Conservation (phyloP, 2,113 vertebrate genomes). For the Aspidoscelis tigris region DNA sequence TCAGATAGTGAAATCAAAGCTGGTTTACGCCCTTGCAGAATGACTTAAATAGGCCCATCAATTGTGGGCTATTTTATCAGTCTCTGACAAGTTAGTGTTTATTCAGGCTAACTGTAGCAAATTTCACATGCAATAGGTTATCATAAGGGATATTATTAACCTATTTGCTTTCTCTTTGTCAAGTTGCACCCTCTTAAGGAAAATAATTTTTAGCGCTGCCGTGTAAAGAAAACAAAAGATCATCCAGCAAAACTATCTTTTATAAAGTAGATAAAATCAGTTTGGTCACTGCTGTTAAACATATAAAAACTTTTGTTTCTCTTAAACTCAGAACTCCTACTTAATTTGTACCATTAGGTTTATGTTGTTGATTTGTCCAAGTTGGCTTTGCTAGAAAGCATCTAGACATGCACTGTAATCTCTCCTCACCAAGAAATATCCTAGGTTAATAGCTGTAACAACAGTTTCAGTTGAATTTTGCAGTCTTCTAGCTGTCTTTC, state of each 20-base stretch:
- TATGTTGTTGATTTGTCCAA: background rate
- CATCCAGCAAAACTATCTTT: background rate
- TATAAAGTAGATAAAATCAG: background rate
- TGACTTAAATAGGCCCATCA: constrained; percentile 75
- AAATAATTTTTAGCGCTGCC: constrained; percentile 39
- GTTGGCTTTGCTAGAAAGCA: background rate
- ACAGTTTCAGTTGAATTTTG: background rate
- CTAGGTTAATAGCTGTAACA: background rate
- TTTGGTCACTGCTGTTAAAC: background rate
- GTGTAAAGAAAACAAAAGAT: constrained; percentile 41
- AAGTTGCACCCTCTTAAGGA: constrained; percentile 61
- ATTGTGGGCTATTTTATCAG: constrained; percentile 78
- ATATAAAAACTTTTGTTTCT: background rate
- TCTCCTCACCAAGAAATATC: background rate
- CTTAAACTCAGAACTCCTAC: background rate
- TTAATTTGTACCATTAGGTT: background rate
- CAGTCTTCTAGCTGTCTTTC: background rate
- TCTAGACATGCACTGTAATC: background rate
- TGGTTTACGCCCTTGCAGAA: constrained; percentile 68
- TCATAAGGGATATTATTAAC: constrained; percentile 65
- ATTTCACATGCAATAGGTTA: constrained; percentile 68
- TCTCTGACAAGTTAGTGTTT: constrained; percentile 75
- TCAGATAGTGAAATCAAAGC: constrained; percentile 73
- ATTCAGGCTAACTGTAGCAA: constrained; percentile 57
- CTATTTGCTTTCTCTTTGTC: constrained; percentile 59